Percentiles rank a stretch among this genome's conserved stretches.
Evolutionary conservation across 2,113 vertebrate species (phyloP).

Genomic region (Marcusenius ussheri): DNA sequence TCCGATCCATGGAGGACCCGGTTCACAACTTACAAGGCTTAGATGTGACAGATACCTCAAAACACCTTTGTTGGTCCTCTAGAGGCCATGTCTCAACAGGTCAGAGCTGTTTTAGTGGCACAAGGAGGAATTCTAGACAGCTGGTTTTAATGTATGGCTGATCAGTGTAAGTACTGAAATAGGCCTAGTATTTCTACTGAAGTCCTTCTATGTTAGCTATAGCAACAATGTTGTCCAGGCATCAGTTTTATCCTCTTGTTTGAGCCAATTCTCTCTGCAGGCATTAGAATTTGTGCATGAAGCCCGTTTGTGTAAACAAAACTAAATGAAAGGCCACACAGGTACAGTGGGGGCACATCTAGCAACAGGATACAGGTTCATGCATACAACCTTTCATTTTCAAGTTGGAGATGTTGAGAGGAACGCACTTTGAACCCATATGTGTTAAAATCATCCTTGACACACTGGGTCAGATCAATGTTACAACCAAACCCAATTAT

Average conservation of each 20-base stretch:
- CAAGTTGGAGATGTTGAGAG: neutral
- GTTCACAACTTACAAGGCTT: neutral
- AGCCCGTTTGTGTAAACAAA: neutral
- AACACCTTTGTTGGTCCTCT: neutral
- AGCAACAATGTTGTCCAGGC: neutral
- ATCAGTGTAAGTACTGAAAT: neutral
- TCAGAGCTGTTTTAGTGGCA: neutral
- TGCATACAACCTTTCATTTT: neutral
- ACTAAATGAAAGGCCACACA: neutral
- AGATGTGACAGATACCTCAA: neutral
- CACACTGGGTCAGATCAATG: neutral
- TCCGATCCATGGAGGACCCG: neutral
- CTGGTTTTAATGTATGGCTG: too few species aligned
- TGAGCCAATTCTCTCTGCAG: neutral
- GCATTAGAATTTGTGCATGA: neutral
- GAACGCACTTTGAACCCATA: neutral
- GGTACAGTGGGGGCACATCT: neutral
- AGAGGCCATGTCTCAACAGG: neutral
- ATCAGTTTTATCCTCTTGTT: neutral
- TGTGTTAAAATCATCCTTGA: neutral
- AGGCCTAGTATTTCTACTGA: neutral
- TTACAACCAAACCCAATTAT: neutral
- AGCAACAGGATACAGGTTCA: neutral
- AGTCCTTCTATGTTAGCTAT: neutral
- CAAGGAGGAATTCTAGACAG: neutral